Percentiles rank a stretch among this genome's conserved stretches.
phyloP scores from a whole-genome alignment of 2,113 vertebrate species.

The Mesoclemmys tuberculata region DNA sequence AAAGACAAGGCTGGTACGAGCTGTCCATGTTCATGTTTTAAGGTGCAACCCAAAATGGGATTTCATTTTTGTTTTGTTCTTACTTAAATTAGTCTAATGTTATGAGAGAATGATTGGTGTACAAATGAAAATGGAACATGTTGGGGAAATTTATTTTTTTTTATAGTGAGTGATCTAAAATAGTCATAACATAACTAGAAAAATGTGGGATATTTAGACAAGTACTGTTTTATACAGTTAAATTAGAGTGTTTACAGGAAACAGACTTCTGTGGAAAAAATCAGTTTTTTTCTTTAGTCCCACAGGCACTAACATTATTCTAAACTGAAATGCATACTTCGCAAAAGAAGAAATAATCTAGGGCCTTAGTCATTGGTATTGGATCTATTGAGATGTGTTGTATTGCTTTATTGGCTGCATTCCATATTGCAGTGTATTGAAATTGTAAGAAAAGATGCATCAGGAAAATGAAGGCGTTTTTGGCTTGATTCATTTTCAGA shows the following conservation, averaged over 20 bases:
- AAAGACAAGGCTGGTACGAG: neutral
- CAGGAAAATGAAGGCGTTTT: neutral
- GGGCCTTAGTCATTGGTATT: constrained; percentile 18
- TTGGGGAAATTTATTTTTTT: neutral
- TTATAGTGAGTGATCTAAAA: constrained; percentile 9
- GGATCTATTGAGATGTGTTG: constrained; percentile 23
- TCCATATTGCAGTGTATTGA: neutral
- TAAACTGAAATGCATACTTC: constrained; percentile 35
- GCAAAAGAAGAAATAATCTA: constrained; percentile 39
- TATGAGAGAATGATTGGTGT: no score
- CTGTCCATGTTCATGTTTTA: no score
- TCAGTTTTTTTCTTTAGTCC: constrained; percentile 44
- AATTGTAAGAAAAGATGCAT: neutral
- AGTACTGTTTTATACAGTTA: neutral
- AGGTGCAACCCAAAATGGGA: no score
- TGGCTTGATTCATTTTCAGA: neutral
- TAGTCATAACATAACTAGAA: neutral
- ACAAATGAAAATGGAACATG: no score
- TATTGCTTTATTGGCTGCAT: neutral
- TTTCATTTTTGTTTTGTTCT: no score
- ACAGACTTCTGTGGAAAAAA: constrained; percentile 34
- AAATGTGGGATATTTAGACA: neutral
- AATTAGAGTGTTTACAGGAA: constrained; percentile 37
- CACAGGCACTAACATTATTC: constrained; percentile 48
- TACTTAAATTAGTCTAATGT: no score